Base-by-base conservation (phyloP, 2,888 invertebrate genomes). In the Perizoma affinitatum region DNA sequence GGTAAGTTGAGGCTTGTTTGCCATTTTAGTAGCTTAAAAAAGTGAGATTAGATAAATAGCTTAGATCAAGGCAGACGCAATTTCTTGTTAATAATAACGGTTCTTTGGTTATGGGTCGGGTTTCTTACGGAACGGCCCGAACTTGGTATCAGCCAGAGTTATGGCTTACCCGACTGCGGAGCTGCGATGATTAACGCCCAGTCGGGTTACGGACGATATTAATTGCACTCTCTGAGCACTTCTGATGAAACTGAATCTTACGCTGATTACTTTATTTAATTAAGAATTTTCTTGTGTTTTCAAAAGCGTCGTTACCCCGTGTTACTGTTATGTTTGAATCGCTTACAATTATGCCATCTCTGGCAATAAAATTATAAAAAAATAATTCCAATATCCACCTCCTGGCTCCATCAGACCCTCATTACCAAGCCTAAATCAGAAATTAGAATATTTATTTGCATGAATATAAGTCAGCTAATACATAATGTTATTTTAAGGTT, bases 81-180 rank as follows among this genome's bases (percentile, higher is more conserved):
- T 38, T 38, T 38, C 38, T 38, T 6, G 6, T 6, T 38, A 38
- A 7, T 11, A 3, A 22, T 6, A 6, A 22, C 44, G 43, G 43
- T 8, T n/a, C 10, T 34, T 34, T 43, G 43, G 36, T 35, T 9
- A 0, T n/a, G 47, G 47, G 47, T 40, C 9, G 9, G 33, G 22
- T 48, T 48, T 36, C 48, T 38, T 7, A 38, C 11, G 11, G 7
- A 10, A 40, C 50, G 50, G 54, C 41, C 42, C 42, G 22, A 55
- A 55, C 35, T 48, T 36, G 35, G 42, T 55, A 55, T 55, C 55
- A 43, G 8, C 9, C 8, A 42, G 55, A 54, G 54, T 54, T 54
- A 54, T 54, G 47, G 22, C 11, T 43, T 10, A 38, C 47, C 48
- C 48, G 48, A 48, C 38, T 48, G 48, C 48, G n/a, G 4, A 34